Base-by-base conservation (phyloP, 2,797 vertebrate genomes). In the Halcyon chelicuti region DNA sequence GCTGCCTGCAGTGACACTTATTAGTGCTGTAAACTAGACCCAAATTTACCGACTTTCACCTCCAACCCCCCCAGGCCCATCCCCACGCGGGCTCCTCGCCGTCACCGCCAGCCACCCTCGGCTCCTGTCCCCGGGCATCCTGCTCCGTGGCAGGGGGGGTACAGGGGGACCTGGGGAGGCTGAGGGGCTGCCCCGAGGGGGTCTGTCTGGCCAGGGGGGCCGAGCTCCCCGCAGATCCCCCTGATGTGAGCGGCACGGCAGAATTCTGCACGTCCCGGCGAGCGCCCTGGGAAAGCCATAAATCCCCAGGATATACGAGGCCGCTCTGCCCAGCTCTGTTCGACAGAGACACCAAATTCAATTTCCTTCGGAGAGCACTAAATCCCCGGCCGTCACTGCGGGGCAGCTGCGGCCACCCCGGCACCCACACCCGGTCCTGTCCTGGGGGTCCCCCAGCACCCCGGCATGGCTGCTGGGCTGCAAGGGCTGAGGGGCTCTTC, bases 311-410 rank as follows among this genome's bases (percentile, higher is more conserved):
- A 98, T 96, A 96, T 96, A 98, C 3, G 94, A 96, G 97, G 88
- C 67, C 67, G 61, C 47, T 58, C 88, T 97, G 92, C 92, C 68
- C 1, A 22, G 86, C 65, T 51, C 93, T 96, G 96, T 97, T 97
- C 96, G 26, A 97, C 98, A 97, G 96, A 97, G 97, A 96, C 97
- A 97, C 79, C 58, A 93, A 97, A 98, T 97, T 96, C 97, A 96
- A 97, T 98, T 98, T 97, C 95, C 97, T 97, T 94, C 7, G 14
- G 91, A 88, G 97, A 92, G 96, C 97, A 84, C 86, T 98, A 97
- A 98, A 98, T 98, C 97, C 96, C 83, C 0, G 2, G 33, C 83
- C 7, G 60, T 78, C 76, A 49, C 57, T 1, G 0, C 9, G 0
- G 4, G 25, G 67, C 28, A 12, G 51, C 68, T 26, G 35, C 0